Evolutionary conservation across 2,797 vertebrate genomes (phyloP), one percentile per base, ranked within the genome.

Genomic region (Propithecus perrieri): DNA sequence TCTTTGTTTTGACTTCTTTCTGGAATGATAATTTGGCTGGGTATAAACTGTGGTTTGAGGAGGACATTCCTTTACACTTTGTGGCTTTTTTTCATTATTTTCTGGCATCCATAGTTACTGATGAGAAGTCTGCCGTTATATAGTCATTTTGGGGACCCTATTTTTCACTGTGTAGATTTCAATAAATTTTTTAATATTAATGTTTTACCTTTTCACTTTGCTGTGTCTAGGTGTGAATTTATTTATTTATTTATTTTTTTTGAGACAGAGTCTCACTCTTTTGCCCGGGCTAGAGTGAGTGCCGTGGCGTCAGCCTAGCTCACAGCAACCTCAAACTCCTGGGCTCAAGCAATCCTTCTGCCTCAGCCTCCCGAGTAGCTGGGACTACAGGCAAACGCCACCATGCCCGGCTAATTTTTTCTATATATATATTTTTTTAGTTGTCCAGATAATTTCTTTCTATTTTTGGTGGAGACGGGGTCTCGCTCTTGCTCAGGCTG

Each of bases 161-260:
- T n/a, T 76, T 94, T 95, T 91, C 22, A 30, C 71, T 69, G 35
- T 18, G 1, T 94, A 63, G 22, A 11, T 67, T 92, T 95, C 38
- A 96, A 96, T 38, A 43, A 43, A 50, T 50, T 59, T 35, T 91
- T 91, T 59, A 75, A 83, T 95, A 38, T 71, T 89, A 86, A 89
- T 28, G 26, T 72, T 69, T 79, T 92, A 10, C 7, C 17, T 84
- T 92, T 93, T 53, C 35, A 65, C 11, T 97, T 72, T 86, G 24
- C 50, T 87, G 7, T 85, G 50, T 81, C 14, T 71, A 63, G 9
- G 1, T 95, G 1, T 92, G 17, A 69, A 28, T 94, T 85, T 91
- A 84, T 89, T 92, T 93, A 38, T 38, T 38, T 38, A 38, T 38
- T 38, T 38, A 38, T 38, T 38, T 38, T 38, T 38, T 38, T 38